phyloP scores from a whole-genome alignment of 2,113 vertebrate species.

The Phrynocephalus versicolor region DNA sequence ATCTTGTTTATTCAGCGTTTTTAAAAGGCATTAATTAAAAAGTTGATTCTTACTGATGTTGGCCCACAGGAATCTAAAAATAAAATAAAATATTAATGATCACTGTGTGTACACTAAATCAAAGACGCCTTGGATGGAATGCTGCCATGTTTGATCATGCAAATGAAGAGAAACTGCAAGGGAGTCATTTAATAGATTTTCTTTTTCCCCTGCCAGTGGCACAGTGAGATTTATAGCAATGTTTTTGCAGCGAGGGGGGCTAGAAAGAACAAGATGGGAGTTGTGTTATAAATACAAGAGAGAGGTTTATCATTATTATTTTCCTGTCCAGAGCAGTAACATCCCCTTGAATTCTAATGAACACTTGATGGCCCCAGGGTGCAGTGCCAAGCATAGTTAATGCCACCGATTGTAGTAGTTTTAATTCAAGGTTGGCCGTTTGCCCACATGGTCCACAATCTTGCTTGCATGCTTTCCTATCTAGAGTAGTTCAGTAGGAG shows the following conservation, averaged over 20 bases:
- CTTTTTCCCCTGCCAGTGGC: not conserved
- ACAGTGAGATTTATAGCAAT: not conserved
- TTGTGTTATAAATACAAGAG: not conserved
- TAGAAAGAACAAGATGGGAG: not conserved
- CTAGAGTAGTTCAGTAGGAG: not conserved
- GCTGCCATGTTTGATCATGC: not conserved
- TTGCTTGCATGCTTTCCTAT: not conserved
- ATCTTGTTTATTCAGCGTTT: conserved; percentile 22
- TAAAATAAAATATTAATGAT: not conserved
- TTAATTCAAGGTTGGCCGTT: not conserved
- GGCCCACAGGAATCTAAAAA: not conserved
- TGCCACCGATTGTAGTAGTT: not conserved
- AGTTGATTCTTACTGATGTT: conserved; percentile 14
- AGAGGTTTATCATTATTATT: not conserved
- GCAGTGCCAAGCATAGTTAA: not conserved
- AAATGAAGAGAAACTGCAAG: conserved; percentile 2
- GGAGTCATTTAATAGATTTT: not conserved
- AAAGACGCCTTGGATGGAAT: not conserved
- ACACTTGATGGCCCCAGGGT: not conserved
- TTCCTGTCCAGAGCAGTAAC: not conserved
- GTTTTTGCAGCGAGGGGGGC: not conserved
- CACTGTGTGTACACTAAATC: not conserved
- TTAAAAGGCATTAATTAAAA: conserved; percentile 33
- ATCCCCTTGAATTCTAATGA: not conserved
- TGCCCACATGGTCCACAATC: not conserved